Evolutionary conservation across 2,113 vertebrate species (phyloP), one percentile per base, ranked within the genome.

Genomic region (Sinocyclocheilus grahami): DNA sequence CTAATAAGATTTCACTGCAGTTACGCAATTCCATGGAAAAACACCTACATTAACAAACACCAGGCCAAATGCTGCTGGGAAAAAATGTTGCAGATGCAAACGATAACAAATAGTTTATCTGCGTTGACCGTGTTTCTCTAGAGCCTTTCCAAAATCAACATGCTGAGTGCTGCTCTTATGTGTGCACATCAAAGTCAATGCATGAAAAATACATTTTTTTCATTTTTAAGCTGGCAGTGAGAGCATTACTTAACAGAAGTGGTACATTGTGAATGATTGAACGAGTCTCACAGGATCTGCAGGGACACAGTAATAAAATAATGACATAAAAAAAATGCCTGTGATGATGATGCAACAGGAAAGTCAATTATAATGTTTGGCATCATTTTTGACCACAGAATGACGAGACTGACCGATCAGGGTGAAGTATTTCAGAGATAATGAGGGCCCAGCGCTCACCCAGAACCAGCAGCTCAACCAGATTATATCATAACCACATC

Each of bases 71-170:
- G 46, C 14, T 76, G 78, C 87, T 87, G 87, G 85, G 82, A 84
- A 90, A 55, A 86, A 83, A 86, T 22, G 24, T 5, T 2, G 71
- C 71, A 18, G 76, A 89, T 88, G 84, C 75, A 82, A 77, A 67
- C 10, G 87, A 88, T 85, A 90, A 88, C 65, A 83, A 85, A 86
- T n/a, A 42, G 30, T 83, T 85, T 77, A 84, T 88, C 82, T 82
- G 33, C 2, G 7, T 42, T 42, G 42, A 42, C 8, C 42, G 8
- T 42, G 46, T 86, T 85, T 58, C 82, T 86, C 89, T 89, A 22
- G 18, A 78, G 39, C 20, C 18, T 16, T 65, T 88, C 89, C 89
- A 89, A 88, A 80, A 33, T 85, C 86, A 89, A 74, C 53, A 42
- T 42, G 42, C 42, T 42, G 42, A 42, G 42, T 42, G 9, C 1